Conservation (phyloP, 1,140 invertebrate species). For the Caenorhabditis inopinata region DNA sequence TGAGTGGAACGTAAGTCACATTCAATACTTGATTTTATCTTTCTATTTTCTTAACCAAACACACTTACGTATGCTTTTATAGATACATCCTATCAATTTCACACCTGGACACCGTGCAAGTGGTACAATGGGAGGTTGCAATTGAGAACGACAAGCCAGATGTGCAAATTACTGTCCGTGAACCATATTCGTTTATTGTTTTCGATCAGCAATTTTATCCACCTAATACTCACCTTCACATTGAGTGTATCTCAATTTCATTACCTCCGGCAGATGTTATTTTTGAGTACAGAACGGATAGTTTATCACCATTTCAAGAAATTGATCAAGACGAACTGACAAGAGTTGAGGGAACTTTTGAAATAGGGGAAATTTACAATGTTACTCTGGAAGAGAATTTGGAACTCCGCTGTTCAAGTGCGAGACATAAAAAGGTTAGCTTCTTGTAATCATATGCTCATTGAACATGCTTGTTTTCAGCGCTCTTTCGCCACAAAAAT, state of each 20-base stretch:
- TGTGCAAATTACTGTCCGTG: conserved; percentile 23
- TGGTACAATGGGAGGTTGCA: conserved; percentile 9
- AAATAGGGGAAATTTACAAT: neutral
- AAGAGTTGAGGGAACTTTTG: neutral
- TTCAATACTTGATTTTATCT: too few relatives aligned
- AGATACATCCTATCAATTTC: neutral
- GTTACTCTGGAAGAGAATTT: neutral
- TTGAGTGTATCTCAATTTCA: neutral
- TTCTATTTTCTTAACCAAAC: too few relatives aligned
- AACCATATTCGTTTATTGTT: neutral
- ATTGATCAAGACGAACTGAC: neutral
- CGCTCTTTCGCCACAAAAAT: neutral
- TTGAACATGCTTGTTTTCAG: neutral
- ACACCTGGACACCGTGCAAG: neutral
- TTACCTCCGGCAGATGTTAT: conserved; percentile 2
- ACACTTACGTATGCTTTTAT: neutral
- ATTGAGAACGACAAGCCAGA: conserved; percentile 16
- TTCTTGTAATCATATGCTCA: neutral
- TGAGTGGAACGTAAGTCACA: conserved; percentile 25
- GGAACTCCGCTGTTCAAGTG: neutral
- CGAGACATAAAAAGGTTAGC: neutral
- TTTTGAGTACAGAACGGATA: neutral
- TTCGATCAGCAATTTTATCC: conserved; percentile 1
- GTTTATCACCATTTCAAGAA: neutral
- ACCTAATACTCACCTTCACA: conserved; percentile 6